Evolutionary conservation across 2,888 invertebrate species (phyloP).

Genomic region (Heliconius ethilla): DNA sequence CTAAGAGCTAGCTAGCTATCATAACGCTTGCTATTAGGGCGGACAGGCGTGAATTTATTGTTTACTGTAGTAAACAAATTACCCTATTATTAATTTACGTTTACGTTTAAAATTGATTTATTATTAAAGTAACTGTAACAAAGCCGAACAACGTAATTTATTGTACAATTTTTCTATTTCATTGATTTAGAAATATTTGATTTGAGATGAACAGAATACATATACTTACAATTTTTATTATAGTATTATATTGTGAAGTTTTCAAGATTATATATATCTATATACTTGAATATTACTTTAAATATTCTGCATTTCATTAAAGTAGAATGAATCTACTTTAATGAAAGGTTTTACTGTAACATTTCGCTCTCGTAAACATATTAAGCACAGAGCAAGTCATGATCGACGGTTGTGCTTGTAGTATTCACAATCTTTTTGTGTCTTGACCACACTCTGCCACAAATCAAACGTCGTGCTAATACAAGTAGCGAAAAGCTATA

Average conservation of each 20-base stretch:
- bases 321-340: not conserved
- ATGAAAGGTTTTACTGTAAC: not conserved
- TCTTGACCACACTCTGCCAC: not conserved
- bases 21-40: not conserved
- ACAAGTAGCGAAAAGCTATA: no score
- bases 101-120: not conserved
- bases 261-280: no score
- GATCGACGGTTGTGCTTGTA: not conserved
- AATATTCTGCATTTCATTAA: not conserved
- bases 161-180: not conserved
- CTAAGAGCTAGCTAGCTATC: no score
- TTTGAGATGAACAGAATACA: no score
- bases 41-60: slow-evolving; percentile 26
- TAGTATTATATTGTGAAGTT: no score
- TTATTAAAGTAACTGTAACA: not conserved
- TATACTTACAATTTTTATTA: not conserved
- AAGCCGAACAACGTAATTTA: not conserved
- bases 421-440: no score
- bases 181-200: not conserved
- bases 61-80: not conserved
- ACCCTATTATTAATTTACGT: not conserved
- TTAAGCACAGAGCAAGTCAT: not conserved
- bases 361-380: not conserved
- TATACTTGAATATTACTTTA: no score
- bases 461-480: not conserved